Evolutionary conservation across 35 echinoderm and acorn worm genomes (phyloP).

Genomic region (Acanthaster planci): DNA sequence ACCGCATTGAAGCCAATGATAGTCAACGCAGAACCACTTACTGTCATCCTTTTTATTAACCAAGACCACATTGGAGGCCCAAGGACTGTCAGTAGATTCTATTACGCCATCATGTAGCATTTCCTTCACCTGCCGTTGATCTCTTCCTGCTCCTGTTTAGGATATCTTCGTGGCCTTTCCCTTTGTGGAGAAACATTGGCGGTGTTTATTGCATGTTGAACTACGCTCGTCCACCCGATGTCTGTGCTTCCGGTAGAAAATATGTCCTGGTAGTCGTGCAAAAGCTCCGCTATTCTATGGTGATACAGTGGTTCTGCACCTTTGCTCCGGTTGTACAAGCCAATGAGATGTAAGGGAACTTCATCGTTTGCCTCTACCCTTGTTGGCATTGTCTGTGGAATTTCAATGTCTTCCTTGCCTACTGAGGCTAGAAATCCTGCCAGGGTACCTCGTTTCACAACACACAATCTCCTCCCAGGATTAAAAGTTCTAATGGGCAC

Average conservation of each 20-base stretch:
- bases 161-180: not conserved
- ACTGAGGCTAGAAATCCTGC: not conserved
- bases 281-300: not conserved
- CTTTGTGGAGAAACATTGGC: conserved; percentile 8
- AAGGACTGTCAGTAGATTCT: conserved; percentile 53
- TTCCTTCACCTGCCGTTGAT: conserved; percentile 24
- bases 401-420: not conserved
- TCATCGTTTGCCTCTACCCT: not conserved
- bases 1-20: conserved; percentile 38
- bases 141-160: conserved; percentile 25
- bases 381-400: not conserved
- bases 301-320: not conserved
- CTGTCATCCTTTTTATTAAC: conserved; percentile 68
- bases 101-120: conserved; percentile 26
- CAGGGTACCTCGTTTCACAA: not conserved
- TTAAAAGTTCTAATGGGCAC: not conserved
- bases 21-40: conserved; percentile 54
- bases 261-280: conserved; percentile 32
- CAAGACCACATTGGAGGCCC: conserved; percentile 45
- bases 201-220: conserved; percentile 22
- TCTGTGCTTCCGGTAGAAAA: conserved; percentile 22
- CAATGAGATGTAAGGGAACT: conserved; percentile 18
- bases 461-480: too few relatives aligned
- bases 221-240: conserved; percentile 8
- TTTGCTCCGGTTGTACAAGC: not conserved